These are phyloP conservation scores for Crenuchus spilurus DNA, from an alignment of 2,797 vertebrate species.

Conservation along the genomic window DNA sequence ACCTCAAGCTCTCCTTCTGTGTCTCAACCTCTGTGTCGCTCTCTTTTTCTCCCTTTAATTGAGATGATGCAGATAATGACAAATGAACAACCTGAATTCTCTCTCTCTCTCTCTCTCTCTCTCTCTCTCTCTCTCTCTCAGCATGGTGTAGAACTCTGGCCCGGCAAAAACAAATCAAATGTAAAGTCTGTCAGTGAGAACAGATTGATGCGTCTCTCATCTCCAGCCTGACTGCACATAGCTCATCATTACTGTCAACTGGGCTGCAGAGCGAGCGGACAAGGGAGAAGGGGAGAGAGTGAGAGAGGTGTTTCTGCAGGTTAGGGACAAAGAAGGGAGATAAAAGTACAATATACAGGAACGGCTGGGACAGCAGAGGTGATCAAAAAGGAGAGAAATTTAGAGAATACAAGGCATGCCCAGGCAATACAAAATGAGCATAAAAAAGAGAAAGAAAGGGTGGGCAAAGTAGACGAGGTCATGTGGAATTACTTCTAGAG, in stretches of 20 bases:
- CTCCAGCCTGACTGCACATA: slow-evolving; percentile 56
- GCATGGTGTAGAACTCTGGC: slow-evolving; percentile 30
- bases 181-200: slow-evolving; percentile 52
- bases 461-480: not conserved
- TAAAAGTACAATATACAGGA: not conserved
- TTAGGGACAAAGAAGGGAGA: slow-evolving; percentile 4
- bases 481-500: not conserved
- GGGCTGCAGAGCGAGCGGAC: slow-evolving; percentile 9
- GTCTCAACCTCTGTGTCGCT: not conserved
- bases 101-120: slow-evolving; percentile 4
- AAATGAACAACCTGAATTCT: slow-evolving; percentile 12
- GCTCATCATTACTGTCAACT: slow-evolving; percentile 62
- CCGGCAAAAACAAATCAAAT: slow-evolving; percentile 55
- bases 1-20: not conserved
- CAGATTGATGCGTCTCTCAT: slow-evolving; percentile 61
- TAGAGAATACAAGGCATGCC: not conserved
- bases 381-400: not conserved
- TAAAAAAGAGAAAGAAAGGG: not conserved
- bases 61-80: slow-evolving; percentile 28
- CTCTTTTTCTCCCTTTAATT: slow-evolving; percentile 17
- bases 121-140: slow-evolving; percentile 9
- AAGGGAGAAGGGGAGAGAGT: not conserved
- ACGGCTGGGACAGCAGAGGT: not conserved
- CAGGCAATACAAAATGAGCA: not conserved
- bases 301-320: slow-evolving; percentile 21